Conservation (phyloP, 2,888 invertebrate species). For the Caenorhabditis zanzibari region DNA sequence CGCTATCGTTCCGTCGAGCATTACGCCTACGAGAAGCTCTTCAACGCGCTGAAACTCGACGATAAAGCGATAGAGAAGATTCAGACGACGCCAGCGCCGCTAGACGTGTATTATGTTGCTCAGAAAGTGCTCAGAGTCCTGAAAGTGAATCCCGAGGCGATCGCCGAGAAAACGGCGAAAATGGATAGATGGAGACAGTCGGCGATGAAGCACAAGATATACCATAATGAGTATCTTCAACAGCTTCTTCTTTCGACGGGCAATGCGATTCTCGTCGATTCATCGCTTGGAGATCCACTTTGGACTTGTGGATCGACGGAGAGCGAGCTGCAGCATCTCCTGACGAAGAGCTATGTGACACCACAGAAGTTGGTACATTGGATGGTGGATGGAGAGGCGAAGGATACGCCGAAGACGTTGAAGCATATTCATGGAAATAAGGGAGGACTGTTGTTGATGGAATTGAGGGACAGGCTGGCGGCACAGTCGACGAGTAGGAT, state of each 20-base stretch:
- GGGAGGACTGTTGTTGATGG: slow-evolving; percentile 81
- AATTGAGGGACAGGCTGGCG: slow-evolving; percentile 77
- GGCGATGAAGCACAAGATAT: slow-evolving; percentile 83
- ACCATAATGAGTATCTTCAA: slow-evolving; percentile 79
- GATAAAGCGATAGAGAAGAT: slow-evolving; percentile 80
- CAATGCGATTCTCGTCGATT: slow-evolving; percentile 80
- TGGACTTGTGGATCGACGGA: slow-evolving; percentile 81
- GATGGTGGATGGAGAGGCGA: slow-evolving; percentile 73
- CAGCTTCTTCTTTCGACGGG: slow-evolving; percentile 82
- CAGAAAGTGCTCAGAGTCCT: slow-evolving; percentile 68
- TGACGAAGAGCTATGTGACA: slow-evolving; percentile 79
- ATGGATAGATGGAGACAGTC: slow-evolving; percentile 82
- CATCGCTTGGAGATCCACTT: slow-evolving; percentile 73
- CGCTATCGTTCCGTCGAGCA: slow-evolving; percentile 82
- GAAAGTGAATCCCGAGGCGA: slow-evolving; percentile 55
- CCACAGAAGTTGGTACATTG: slow-evolving; percentile 77
- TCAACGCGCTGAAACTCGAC: slow-evolving; percentile 76
- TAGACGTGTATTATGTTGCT: slow-evolving; percentile 77
- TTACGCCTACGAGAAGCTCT: slow-evolving; percentile 80
- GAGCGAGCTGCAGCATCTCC: slow-evolving; percentile 80
- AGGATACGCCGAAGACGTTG: slow-evolving; percentile 61
- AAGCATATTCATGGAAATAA: slow-evolving; percentile 80
- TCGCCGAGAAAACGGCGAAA: slow-evolving; percentile 75
- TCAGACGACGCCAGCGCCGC: slow-evolving; percentile 79
- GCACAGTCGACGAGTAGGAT: slow-evolving; percentile 70